Conservation (phyloP, 1,140 invertebrate genomes). For the Diabrotica virgifera region DNA sequence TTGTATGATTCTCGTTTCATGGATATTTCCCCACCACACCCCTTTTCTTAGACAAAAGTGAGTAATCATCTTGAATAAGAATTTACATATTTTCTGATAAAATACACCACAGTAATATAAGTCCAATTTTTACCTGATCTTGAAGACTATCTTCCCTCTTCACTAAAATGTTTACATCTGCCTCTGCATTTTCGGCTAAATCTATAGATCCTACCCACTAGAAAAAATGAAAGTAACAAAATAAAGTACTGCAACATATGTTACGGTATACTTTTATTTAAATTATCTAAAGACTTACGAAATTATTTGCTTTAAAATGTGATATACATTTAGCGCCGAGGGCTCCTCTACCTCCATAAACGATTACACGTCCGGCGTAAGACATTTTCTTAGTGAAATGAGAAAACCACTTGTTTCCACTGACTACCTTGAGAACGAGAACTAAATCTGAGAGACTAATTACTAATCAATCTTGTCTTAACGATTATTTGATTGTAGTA, state of each 20-base stretch:
- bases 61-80: no score
- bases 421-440: no score
- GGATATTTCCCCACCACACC: no score
- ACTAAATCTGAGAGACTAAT: no score
- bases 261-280: conserved; percentile 5
- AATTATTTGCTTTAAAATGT: conserved; percentile 87
- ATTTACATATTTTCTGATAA: no score
- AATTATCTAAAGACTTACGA: conserved; percentile 58
- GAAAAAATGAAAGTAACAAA: conserved; percentile 22
- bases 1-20: no score
- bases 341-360: conserved; percentile 94
- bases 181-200: conserved; percentile 81
- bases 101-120: background rate
- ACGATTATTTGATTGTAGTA: no score
- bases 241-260: conserved; percentile 12
- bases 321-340: conserved; percentile 82
- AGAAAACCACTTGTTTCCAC: background rate
- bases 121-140: conserved; percentile 62
- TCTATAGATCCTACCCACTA: conserved; percentile 96
- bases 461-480: no score
- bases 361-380: conserved; percentile 67
- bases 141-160: conserved; percentile 70
- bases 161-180: conserved; percentile 88
- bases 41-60: no score
- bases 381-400: conserved; percentile 10